These are phyloP conservation scores for Drosophila putrida DNA, from an alignment of 2,888 invertebrate genomes.

Conservation along the genomic window DNA sequence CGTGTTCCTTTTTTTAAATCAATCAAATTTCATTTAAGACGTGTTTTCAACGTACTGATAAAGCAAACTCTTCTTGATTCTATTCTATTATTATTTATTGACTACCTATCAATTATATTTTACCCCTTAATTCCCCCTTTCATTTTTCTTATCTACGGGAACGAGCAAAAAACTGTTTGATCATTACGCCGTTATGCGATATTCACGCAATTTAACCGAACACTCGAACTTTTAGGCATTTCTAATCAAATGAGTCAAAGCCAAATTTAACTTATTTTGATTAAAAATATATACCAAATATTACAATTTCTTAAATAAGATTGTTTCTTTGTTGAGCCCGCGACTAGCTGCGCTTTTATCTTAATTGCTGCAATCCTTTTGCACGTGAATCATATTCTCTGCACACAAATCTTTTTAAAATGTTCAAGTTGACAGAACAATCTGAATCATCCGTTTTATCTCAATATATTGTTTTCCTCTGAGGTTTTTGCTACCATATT, in stretches of 20 bases:
- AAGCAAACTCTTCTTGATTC: background rate
- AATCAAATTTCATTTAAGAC: conserved; percentile 52
- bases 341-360: background rate
- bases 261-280: conserved; percentile 4
- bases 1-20: conserved; percentile 63
- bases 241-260: conserved; percentile 35
- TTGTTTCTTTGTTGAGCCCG: background rate
- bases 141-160: conserved; percentile 25
- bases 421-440: conserved; percentile 3
- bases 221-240: conserved; percentile 8
- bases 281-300: conserved; percentile 17
- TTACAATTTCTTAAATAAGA: background rate
- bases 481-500: background rate
- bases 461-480: background rate
- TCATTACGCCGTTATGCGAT: conserved; percentile 5
- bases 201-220: conserved; percentile 5
- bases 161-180: background rate
- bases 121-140: background rate
- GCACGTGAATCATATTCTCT: conserved; percentile 12
- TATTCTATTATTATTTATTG: conserved; percentile 12
- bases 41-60: conserved; percentile 16
- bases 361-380: background rate
- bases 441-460: background rate
- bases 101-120: conserved; percentile 14
- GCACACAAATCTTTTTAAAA: background rate